Conservation (phyloP, 1,140 invertebrate genomes). For the Gonioctena quinquepunctata region DNA sequence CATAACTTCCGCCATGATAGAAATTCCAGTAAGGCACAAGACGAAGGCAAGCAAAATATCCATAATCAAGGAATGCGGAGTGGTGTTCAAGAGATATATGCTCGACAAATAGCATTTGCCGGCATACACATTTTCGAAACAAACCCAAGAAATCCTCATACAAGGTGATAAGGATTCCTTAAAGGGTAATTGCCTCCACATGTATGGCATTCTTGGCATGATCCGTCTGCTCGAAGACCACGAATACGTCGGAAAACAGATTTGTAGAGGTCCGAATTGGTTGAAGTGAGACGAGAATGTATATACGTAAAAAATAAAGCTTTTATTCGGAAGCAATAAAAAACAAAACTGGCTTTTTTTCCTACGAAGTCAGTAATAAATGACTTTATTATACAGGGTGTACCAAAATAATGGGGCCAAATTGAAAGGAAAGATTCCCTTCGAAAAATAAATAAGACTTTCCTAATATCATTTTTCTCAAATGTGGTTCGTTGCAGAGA, state of each 20-base stretch:
- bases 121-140: slow-evolving; percentile 19
- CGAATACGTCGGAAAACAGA: not conserved
- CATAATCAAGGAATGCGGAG: slow-evolving; percentile 8
- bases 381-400: too few relatives aligned
- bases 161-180: slow-evolving; percentile 29
- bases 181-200: slow-evolving; percentile 31
- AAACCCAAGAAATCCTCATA: slow-evolving; percentile 32
- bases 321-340: too few relatives aligned
- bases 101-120: slow-evolving; percentile 11
- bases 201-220: slow-evolving; percentile 27
- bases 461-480: too few relatives aligned
- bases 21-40: slow-evolving; percentile 9
- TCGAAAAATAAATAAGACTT: too few relatives aligned
- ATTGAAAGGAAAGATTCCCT: too few relatives aligned
- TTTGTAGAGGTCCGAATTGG: not conserved
- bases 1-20: slow-evolving; percentile 7
- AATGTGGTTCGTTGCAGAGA: too few relatives aligned
- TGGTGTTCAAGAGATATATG: slow-evolving; percentile 10
- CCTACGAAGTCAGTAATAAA: too few relatives aligned
- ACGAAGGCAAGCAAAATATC: not conserved
- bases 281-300: not conserved
- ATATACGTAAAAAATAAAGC: too few relatives aligned
- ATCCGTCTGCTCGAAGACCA: slow-evolving; percentile 6
- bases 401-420: too few relatives aligned
- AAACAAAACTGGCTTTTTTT: too few relatives aligned